phyloP scores from a whole-genome alignment of 2,888 invertebrate species.

The Rotaria socialis region DNA sequence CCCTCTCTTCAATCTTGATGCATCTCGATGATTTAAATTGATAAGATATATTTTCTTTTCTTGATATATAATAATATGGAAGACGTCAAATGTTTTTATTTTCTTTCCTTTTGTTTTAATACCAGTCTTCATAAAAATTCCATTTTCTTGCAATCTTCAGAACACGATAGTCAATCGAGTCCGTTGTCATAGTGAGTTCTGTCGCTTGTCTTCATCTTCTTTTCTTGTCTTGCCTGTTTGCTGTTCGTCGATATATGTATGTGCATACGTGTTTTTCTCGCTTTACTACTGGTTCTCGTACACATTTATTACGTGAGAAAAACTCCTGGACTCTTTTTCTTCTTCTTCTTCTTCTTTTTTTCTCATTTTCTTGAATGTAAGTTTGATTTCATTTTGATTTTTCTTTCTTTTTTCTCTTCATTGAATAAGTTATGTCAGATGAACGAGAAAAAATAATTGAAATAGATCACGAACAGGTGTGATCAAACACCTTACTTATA shows the following conservation, averaged over 20 bases:
- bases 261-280: neutral
- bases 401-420: neutral
- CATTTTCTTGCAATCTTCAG: neutral
- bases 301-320: neutral
- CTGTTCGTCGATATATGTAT: neutral
- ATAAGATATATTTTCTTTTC: no score
- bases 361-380: neutral
- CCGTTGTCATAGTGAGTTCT: conserved; percentile 1
- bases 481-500: neutral
- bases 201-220: conserved; percentile 15
- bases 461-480: neutral
- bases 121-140: neutral
- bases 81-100: neutral
- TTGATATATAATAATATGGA: no score
- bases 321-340: neutral
- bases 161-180: neutral
- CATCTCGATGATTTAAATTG: no score
- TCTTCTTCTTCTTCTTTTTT: neutral
- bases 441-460: conserved; percentile 6
- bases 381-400: neutral
- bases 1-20: no score
- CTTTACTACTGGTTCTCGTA: neutral
- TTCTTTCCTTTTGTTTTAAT: neutral
- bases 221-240: neutral
- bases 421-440: neutral